Conservation (phyloP, 2,113 vertebrate genomes). For the Sinocyclocheilus anshuiensis region DNA sequence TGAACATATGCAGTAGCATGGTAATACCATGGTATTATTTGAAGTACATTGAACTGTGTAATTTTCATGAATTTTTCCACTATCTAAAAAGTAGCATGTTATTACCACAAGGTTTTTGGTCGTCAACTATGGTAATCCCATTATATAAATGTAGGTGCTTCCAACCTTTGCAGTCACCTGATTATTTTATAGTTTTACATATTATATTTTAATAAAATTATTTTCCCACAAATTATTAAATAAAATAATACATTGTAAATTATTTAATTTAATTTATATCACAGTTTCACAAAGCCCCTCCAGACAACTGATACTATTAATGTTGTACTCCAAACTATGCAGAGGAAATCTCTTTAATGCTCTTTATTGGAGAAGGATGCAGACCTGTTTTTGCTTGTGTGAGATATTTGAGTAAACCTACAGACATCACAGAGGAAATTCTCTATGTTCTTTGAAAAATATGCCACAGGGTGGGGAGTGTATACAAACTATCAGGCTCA, state of each 20-base stretch:
- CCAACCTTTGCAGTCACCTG: background rate
- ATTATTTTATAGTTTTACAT: background rate
- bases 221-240: background rate
- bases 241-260: background rate
- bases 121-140: background rate
- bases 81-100: background rate
- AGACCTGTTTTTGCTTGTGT: background rate
- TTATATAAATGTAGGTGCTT: background rate
- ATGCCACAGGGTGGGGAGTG: background rate
- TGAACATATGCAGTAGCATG: background rate
- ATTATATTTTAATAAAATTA: background rate
- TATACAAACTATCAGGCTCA: slow-evolving; percentile 21
- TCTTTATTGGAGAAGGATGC: background rate
- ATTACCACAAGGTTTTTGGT: background rate
- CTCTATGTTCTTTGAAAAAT: background rate
- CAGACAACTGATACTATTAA: background rate
- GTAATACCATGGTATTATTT: background rate
- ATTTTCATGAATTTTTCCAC: background rate
- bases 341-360: background rate
- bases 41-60: background rate
- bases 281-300: background rate
- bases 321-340: background rate
- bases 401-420: background rate
- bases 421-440: background rate
- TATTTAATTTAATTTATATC: background rate